Evolutionary conservation across 2,797 vertebrate genomes (phyloP).

Genomic region (Poecilia gillii): DNA sequence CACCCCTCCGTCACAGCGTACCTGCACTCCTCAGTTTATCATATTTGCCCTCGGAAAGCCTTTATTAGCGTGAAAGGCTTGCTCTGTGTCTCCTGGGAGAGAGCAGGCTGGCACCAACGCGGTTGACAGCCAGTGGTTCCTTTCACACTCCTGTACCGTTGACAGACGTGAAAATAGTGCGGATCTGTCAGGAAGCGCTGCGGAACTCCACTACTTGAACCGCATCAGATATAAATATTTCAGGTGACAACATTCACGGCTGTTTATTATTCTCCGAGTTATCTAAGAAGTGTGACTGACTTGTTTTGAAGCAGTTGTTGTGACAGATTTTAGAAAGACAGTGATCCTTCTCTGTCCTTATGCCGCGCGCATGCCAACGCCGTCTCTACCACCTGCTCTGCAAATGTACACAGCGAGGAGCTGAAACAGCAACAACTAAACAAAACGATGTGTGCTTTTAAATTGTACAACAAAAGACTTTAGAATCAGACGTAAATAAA

Average conservation of each 20-base stretch:
- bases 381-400: slow-evolving; percentile 41
- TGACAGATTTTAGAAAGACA: slow-evolving; percentile 57
- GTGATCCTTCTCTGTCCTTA: slow-evolving; percentile 53
- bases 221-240: slow-evolving; percentile 72
- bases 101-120: slow-evolving; percentile 48
- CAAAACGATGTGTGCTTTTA: neutral
- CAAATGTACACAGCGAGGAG: neutral
- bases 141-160: slow-evolving; percentile 49
- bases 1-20: slow-evolving; percentile 54
- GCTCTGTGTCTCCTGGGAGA: slow-evolving; percentile 55
- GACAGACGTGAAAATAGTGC: slow-evolving; percentile 64
- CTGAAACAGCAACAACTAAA: slow-evolving; percentile 4
- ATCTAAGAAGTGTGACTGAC: slow-evolving; percentile 66
- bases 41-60: slow-evolving; percentile 79
- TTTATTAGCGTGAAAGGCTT: slow-evolving; percentile 78
- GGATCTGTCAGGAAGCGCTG: slow-evolving; percentile 61
- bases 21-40: slow-evolving; percentile 74
- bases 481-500: neutral
- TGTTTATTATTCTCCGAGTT: slow-evolving; percentile 66
- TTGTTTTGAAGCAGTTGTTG: slow-evolving; percentile 71
- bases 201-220: slow-evolving; percentile 46
- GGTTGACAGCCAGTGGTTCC: slow-evolving; percentile 62
- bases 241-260: slow-evolving; percentile 68
- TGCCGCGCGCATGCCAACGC: slow-evolving; percentile 18
- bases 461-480: neutral